These are phyloP conservation scores for Fregetta grallaria DNA, from an alignment of 2,113 vertebrate genomes.

Conservation along the genomic window DNA sequence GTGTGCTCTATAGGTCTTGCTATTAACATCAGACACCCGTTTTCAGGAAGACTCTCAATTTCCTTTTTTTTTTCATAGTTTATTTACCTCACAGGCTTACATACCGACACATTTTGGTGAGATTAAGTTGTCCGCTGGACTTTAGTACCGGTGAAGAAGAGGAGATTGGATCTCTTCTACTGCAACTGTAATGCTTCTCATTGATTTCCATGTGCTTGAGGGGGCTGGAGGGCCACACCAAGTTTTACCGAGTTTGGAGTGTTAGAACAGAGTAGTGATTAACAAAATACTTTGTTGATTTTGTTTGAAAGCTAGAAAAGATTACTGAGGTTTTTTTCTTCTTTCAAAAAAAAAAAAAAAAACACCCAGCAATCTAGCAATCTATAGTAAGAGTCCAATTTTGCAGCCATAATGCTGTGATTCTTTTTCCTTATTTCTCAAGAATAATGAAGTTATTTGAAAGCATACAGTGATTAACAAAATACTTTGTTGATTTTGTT, in stretches of 20 bases:
- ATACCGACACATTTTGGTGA: rapidly evolving
- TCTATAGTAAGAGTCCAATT: not conserved
- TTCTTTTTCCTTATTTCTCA: not conserved
- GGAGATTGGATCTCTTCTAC: not conserved
- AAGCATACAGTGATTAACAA: not conserved
- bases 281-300: not conserved
- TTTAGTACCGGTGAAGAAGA: not conserved
- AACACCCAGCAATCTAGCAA: not conserved
- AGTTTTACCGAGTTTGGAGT: rapidly evolving
- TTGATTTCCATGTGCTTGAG: not conserved
- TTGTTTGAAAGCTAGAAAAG: not conserved
- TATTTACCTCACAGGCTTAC: not conserved
- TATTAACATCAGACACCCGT: not conserved
- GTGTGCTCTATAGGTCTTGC: not conserved
- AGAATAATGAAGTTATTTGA: not conserved
- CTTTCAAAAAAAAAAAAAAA: not conserved
- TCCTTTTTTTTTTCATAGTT: not conserved
- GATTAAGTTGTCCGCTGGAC: not conserved
- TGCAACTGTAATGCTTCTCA: not conserved
- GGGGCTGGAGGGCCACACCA: not conserved
- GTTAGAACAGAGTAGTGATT: not conserved
- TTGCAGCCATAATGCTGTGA: not conserved
- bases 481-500: not conserved
- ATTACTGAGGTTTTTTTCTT: not conserved
- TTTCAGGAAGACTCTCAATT: not conserved